Conservation (phyloP, 2,888 invertebrate genomes). For the Synergus laeviventris region DNA sequence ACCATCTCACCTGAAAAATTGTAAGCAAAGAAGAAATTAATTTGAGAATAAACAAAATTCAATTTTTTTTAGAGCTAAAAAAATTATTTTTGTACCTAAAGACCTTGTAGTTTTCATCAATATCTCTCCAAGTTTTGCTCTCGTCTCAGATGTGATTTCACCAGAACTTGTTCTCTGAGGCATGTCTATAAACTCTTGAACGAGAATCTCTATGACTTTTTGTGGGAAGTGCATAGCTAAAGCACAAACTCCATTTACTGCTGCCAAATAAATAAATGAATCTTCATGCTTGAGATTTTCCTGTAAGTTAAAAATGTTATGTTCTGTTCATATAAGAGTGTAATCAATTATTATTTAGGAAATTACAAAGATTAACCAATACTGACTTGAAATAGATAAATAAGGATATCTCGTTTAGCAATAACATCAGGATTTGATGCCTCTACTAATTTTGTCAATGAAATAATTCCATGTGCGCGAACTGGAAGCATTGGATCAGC, state of each 20-base stretch:
- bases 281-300: slow-evolving; percentile 87
- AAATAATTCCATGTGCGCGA: slow-evolving; percentile 87
- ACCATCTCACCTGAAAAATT: slow-evolving; percentile 82
- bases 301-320: slow-evolving; percentile 73
- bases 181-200: slow-evolving; percentile 81
- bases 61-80: not conserved
- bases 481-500: slow-evolving; percentile 86
- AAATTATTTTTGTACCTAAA: slow-evolving; percentile 79
- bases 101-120: slow-evolving; percentile 84
- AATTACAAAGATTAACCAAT: not conserved
- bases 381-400: slow-evolving; percentile 84
- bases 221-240: slow-evolving; percentile 83
- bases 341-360: not conserved
- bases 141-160: slow-evolving; percentile 78
- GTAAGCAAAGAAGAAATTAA: slow-evolving; percentile 55
- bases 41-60: slow-evolving; percentile 42
- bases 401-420: slow-evolving; percentile 81
- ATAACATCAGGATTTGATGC: slow-evolving; percentile 81
- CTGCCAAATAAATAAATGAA: slow-evolving; percentile 88
- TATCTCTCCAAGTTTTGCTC: slow-evolving; percentile 89
- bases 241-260: slow-evolving; percentile 86
- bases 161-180: slow-evolving; percentile 67
- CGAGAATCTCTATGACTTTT: slow-evolving; percentile 82
- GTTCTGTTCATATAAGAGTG: not conserved
- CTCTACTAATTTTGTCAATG: slow-evolving; percentile 84